Evolutionary conservation across 2,888 invertebrate genomes (phyloP), one percentile per base, ranked within the genome.

Genomic region (Spialia ferax): DNA sequence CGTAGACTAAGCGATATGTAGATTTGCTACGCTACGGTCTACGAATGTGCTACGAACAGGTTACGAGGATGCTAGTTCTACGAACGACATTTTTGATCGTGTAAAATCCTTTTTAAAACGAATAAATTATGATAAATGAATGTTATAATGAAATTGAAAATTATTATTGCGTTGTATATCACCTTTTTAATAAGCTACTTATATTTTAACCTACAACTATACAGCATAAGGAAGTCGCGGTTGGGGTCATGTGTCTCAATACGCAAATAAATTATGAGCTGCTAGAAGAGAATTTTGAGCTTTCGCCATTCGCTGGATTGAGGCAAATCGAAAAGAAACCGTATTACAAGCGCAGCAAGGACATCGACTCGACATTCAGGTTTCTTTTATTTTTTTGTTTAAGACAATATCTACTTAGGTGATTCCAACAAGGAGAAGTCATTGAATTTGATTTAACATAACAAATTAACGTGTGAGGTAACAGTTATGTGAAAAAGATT

Each of bases 191-290:
- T 45, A 10, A 45, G 3, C 26, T 26, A 26, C 26, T 38, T n/a
- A 13, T 38, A 42, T 3, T 3, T 8, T 18, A 45, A 22, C 18
- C 18, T 13, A 22, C 22, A 54, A 23, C 7, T 54, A 13, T 29
- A 13, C 73, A 94, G 94, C 83, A 87, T 48, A 91, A 91, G 15
- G 94, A 93, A 70, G 64, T 87, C 13, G 94, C 95, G 0, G 94
- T 95, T 1, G 96, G 95, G 0, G 93, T 96, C 5, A 91, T 96
- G 88, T 94, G 94, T 68, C 82, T 96, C 0, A 96, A 95, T 75
- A 92, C 93, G 2, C 86, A 84, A 45, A 93, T 96, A 8, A 95
- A 96, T 78, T 94, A 94, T 72, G 94, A 95, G 26, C 77, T 93
- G 0, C 80, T 96, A 45, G 95, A 95, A 74, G 94, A 95, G 61